A percentile compares a stretch with the other conserved stretches of the same genome.
Evolutionary conservation across 1,140 invertebrate species (phyloP).

Genomic region (Drosophila pachea): DNA sequence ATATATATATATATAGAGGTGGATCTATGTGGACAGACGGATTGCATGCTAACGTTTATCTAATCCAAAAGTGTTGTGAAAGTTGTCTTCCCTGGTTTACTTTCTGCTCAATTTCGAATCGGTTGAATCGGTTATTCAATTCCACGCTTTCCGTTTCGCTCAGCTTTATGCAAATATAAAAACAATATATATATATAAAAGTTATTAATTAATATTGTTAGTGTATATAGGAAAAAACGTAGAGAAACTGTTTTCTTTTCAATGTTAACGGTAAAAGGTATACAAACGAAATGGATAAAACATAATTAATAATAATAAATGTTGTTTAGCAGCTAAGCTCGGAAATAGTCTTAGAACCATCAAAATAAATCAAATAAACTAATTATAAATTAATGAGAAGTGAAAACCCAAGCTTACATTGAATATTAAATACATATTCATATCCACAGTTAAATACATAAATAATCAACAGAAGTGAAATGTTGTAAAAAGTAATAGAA

Average conservation of each 20-base stretch:
- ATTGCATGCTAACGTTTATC: constrained; percentile 62
- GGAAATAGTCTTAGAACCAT: constrained; percentile 35
- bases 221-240: constrained; percentile 50
- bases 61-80: constrained; percentile 74
- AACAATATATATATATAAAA: constrained; percentile 2
- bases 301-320: constrained; percentile 25
- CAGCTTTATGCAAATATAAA: constrained; percentile 20
- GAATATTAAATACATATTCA: constrained; percentile 65
- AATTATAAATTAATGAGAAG: not conserved
- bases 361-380: constrained; percentile 15
- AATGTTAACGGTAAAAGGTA: constrained; percentile 27
- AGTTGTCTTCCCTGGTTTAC: constrained; percentile 71
- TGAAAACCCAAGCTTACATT: constrained; percentile 43
- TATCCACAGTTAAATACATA: constrained; percentile 40
- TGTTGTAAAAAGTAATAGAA: constrained; percentile 56
- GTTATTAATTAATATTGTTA: constrained; percentile 13
- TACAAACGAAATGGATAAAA: constrained; percentile 10
- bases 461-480: constrained; percentile 25
- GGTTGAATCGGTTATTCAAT: constrained; percentile 9
- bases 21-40: constrained; percentile 16
- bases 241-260: constrained; percentile 14
- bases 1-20: constrained; percentile 12
- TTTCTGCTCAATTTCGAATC: constrained; percentile 36
- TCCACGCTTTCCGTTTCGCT: constrained; percentile 30
- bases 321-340: constrained; percentile 48